Conservation (phyloP, 2,797 vertebrate species). For the Notamacropus eugenii region DNA sequence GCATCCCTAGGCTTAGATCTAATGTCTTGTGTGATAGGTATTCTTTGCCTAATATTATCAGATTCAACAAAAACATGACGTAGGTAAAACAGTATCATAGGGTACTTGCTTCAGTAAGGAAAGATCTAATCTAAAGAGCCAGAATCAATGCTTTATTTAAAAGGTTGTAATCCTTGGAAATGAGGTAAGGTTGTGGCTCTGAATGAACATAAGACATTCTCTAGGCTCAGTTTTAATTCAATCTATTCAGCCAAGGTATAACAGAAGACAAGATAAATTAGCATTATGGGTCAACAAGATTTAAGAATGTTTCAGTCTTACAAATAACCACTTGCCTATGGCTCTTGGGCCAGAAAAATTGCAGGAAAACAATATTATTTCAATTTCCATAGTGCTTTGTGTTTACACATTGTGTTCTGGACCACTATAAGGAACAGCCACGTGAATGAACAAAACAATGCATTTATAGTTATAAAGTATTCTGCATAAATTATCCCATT, state of each 20-base stretch:
- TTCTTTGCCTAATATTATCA: background rate
- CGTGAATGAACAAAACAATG: too few species aligned
- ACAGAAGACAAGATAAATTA: conserved; percentile 33
- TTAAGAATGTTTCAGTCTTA: background rate
- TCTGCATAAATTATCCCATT: too few species aligned
- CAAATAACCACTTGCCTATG: too few species aligned
- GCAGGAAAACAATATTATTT: too few species aligned
- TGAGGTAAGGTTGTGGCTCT: conserved; percentile 11
- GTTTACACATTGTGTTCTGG: too few species aligned
- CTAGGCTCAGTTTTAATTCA: conserved; percentile 23
- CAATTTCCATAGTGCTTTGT: too few species aligned
- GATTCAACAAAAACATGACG: background rate
- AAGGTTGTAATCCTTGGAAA: conserved; percentile 13
- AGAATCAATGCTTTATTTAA: conserved; percentile 1
- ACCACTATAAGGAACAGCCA: too few species aligned
- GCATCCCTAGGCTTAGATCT: background rate
- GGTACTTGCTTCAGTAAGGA: background rate
- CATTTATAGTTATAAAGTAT: too few species aligned
- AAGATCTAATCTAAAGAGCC: background rate
- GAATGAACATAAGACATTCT: background rate
- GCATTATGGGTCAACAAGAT: conserved; percentile 8
- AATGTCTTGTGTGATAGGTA: background rate
- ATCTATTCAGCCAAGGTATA: conserved; percentile 29
- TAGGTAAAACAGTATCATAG: too few species aligned
- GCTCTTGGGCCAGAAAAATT: too few species aligned